These are phyloP conservation scores for Xiphorhynchus elegans DNA, from an alignment of 2,113 vertebrate species.

Conservation along the genomic window DNA sequence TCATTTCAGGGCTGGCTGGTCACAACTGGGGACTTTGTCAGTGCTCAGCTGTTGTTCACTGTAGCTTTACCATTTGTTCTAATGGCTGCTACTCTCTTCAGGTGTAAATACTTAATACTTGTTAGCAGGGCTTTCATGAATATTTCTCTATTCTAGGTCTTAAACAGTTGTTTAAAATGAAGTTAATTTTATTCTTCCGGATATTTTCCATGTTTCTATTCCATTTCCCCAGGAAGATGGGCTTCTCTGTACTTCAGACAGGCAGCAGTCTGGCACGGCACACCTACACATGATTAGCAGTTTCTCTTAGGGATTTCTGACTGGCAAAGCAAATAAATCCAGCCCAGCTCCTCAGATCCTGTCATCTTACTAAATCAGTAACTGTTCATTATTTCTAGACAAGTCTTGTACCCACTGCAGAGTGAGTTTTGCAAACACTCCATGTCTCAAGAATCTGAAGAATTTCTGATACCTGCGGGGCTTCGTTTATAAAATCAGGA, in stretches of 20 bases:
- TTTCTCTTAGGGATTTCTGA: not conserved
- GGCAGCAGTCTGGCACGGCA: not conserved
- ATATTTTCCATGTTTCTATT: not conserved
- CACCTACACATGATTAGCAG: not conserved
- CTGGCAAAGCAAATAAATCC: not conserved
- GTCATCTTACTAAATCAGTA: not conserved
- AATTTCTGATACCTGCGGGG: not conserved
- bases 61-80: not conserved
- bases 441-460: not conserved
- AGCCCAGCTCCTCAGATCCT: not conserved
- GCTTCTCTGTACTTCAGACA: not conserved
- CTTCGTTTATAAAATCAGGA: not conserved
- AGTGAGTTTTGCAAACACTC: not conserved
- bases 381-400: not conserved
- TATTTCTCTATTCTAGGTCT: not conserved
- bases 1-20: not conserved
- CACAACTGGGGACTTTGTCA: not conserved
- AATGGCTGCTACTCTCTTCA: not conserved
- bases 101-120: not conserved
- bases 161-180: not conserved
- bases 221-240: not conserved
- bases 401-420: not conserved
- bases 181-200: not conserved
- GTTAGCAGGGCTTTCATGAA: not conserved
- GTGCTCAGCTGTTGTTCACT: not conserved